These are phyloP conservation scores for Gasteruption jaculator DNA, from an alignment of 2,888 invertebrate species.

Conservation along the genomic window DNA sequence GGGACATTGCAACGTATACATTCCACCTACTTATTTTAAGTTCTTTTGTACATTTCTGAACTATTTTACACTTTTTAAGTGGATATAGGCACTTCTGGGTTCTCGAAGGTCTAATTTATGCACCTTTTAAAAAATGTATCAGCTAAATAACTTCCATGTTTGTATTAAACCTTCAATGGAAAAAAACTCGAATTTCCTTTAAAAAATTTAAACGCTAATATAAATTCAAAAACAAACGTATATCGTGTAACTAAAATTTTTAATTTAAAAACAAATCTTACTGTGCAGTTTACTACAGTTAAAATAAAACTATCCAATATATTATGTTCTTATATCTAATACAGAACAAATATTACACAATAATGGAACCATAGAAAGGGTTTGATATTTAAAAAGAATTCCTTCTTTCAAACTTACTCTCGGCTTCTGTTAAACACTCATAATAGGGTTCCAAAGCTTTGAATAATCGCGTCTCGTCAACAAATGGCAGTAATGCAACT, in stretches of 20 bases:
- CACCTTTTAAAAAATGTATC: constrained; percentile 7
- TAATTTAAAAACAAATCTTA: constrained; percentile 4
- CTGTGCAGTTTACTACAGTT: constrained; percentile 4
- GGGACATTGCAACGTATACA: no score
- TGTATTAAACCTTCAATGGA: no score
- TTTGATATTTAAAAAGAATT: constrained; percentile 28
- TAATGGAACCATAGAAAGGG: no score
- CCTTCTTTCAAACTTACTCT: no score
- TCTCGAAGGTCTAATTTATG: no score
- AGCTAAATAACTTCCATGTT: constrained; percentile 10
- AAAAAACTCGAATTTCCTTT: constrained; percentile 1
- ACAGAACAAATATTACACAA: constrained; percentile 3
- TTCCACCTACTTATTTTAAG: no score
- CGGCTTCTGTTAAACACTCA: constrained; percentile 72
- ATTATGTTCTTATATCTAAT: background rate
- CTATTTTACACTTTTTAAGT: no score
- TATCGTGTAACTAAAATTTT: no score
- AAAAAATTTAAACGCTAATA: background rate
- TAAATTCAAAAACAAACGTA: background rate
- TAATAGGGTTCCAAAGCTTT: constrained; percentile 81
- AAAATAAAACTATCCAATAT: constrained; percentile 3
- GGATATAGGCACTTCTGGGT: no score
- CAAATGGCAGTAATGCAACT: constrained; percentile 95
- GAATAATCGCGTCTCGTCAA: constrained; percentile 87
- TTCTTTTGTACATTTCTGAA: no score